These are phyloP conservation scores for Drosophila melanica DNA, from an alignment of 1,140 invertebrate genomes.

Conservation along the genomic window DNA sequence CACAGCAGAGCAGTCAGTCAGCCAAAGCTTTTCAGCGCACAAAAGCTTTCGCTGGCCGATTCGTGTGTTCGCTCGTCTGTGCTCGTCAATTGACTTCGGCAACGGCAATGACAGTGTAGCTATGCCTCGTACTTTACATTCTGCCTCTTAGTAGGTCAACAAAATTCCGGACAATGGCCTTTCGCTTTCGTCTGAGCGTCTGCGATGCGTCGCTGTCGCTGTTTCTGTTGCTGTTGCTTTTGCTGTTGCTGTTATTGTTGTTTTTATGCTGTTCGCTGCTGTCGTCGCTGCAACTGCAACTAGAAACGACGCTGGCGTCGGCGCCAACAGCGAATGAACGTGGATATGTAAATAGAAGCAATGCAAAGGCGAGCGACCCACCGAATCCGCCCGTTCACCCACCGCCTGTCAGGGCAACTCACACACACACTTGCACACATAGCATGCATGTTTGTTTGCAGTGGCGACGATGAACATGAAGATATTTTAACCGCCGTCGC, in stretches of 20 bases:
- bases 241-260: neutral
- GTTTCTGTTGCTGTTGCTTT: constrained; percentile 4
- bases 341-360: constrained; percentile 65
- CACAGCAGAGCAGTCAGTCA: constrained; percentile 2
- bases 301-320: constrained; percentile 37
- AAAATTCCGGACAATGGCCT: constrained; percentile 84
- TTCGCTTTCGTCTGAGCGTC: constrained; percentile 83
- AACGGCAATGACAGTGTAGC: constrained; percentile 83
- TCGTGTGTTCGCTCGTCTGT: constrained; percentile 7
- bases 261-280: constrained; percentile 16
- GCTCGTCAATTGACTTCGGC: constrained; percentile 44
- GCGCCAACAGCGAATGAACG: constrained; percentile 45
- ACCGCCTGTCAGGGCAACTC: constrained; percentile 3
- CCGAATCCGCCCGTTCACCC: constrained; percentile 11
- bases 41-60: constrained; percentile 38
- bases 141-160: constrained; percentile 83
- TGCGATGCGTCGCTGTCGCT: constrained; percentile 51
- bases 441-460: constrained; percentile 41
- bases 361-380: constrained; percentile 38
- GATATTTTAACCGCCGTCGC: constrained; percentile 51
- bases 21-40: constrained; percentile 21
- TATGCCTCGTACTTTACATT: constrained; percentile 74
- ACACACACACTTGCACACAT: neutral
- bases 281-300: constrained; percentile 38
- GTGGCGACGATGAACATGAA: constrained; percentile 68